These are phyloP conservation scores for Gadus macrocephalus DNA, from an alignment of 2,113 vertebrate genomes.

Conservation along the genomic window DNA sequence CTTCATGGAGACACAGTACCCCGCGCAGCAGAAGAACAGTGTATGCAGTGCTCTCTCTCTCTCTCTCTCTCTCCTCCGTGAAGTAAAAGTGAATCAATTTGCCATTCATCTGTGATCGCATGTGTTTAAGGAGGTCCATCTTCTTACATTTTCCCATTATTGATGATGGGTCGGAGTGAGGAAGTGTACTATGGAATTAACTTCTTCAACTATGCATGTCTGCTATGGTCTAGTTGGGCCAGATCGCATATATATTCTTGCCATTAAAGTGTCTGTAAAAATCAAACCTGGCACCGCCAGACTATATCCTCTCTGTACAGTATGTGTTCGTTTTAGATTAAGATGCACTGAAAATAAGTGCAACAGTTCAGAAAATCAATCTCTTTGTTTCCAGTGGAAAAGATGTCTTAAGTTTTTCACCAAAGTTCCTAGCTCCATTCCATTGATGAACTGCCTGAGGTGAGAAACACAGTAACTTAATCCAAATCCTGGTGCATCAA, in stretches of 20 bases:
- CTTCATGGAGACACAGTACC: slow-evolving; percentile 22
- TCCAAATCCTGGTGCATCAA: slow-evolving; percentile 33
- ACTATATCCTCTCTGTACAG: too few relatives aligned
- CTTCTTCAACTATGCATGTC: too few relatives aligned
- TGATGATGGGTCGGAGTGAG: too few relatives aligned
- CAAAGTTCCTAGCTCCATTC: slow-evolving; percentile 16
- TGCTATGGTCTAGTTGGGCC: neutral
- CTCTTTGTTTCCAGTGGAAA: slow-evolving; percentile 10
- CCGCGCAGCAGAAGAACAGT: too few relatives aligned
- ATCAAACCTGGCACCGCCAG: slow-evolving; percentile 16
- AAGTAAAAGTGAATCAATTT: too few relatives aligned
- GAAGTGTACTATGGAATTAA: too few relatives aligned
- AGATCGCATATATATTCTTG: neutral
- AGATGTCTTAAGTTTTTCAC: neutral
- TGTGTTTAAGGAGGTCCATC: too few relatives aligned
- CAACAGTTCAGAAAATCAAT: slow-evolving; percentile 21
- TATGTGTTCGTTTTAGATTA: too few relatives aligned
- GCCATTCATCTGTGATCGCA: too few relatives aligned
- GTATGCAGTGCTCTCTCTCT: too few relatives aligned
- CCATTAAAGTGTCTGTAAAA: neutral
- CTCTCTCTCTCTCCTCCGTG: too few relatives aligned
- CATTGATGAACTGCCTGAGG: slow-evolving; percentile 35
- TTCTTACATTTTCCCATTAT: too few relatives aligned
- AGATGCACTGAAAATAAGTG: slow-evolving; percentile 6
- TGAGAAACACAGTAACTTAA: slow-evolving; percentile 33